A percentile compares a stretch with the other conserved stretches of the same genome.
Evolutionary conservation across 2,888 invertebrate species (phyloP).

Genomic region (Epicampocera succincta): DNA sequence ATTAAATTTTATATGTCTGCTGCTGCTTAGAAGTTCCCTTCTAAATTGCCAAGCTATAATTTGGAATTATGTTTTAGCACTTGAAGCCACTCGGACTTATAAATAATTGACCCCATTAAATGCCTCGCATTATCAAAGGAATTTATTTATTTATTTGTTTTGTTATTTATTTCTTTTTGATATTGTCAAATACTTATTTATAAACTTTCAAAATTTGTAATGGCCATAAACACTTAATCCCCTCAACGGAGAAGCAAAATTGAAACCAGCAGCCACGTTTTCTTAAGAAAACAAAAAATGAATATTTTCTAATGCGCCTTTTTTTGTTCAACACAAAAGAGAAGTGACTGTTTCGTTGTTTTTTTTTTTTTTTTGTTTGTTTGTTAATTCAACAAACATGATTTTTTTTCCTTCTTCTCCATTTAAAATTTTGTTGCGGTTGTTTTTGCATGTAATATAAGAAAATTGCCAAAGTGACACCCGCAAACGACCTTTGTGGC

Average conservation of each 20-base stretch:
- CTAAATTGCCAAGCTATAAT: neutral
- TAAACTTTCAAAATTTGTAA: slow-evolving; percentile 63
- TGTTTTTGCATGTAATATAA: slow-evolving; percentile 64
- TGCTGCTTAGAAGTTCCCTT: neutral
- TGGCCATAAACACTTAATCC: slow-evolving; percentile 55
- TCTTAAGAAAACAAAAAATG: slow-evolving; percentile 14
- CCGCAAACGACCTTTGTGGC: slow-evolving; percentile 79
- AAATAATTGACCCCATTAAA: slow-evolving; percentile 44
- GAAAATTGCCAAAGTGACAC: slow-evolving; percentile 76
- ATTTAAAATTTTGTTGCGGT: slow-evolving; percentile 11
- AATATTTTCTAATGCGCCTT: slow-evolving; percentile 5
- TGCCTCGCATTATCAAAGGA: slow-evolving; percentile 16
- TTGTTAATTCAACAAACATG: slow-evolving; percentile 60
- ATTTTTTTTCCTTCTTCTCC: slow-evolving; percentile 27
- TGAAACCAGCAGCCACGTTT: slow-evolving; percentile 40
- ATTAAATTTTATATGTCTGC: neutral
- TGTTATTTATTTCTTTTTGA: slow-evolving; percentile 31
- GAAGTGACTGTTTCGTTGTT: slow-evolving; percentile 61
- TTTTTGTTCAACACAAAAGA: slow-evolving; percentile 19
- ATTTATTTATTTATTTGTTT: slow-evolving; percentile 2
- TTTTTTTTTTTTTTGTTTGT: no score
- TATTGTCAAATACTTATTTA: slow-evolving; percentile 53
- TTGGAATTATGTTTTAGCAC: neutral
- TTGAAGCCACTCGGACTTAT: neutral
- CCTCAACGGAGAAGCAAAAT: neutral